Percentiles rank a stretch among this genome's conserved stretches.
phyloP scores from a whole-genome alignment of 2,113 vertebrate species.

The Lamprologus speciosus region DNA sequence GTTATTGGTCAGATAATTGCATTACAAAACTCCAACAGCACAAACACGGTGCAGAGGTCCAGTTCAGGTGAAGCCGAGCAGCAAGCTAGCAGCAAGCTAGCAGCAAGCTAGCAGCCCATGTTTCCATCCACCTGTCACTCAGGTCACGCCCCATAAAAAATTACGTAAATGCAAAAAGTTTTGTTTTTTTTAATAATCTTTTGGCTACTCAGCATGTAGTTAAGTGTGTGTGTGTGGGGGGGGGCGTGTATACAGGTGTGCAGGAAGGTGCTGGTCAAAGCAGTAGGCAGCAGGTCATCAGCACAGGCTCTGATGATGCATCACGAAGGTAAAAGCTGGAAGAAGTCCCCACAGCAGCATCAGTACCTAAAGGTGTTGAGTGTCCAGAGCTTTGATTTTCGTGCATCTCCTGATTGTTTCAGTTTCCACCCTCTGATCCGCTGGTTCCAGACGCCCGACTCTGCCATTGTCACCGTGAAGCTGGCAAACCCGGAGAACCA shows the following conservation, averaged over 20 bases:
- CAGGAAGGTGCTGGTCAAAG: neutral
- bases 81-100: neutral
- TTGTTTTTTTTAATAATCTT: neutral
- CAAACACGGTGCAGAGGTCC: neutral
- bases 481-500: conserved; percentile 57
- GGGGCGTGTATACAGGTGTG: neutral
- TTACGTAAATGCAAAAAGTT: neutral
- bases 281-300: neutral
- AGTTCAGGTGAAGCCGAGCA: neutral
- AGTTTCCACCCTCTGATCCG: conserved; percentile 65
- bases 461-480: conserved; percentile 47
- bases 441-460: conserved; percentile 60
- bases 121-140: neutral
- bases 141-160: neutral
- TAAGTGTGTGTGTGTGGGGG: neutral
- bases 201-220: neutral
- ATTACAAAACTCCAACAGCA: neutral
- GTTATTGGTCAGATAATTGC: rapidly evolving
- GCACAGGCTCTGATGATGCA: neutral
- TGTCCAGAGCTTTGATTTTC: neutral
- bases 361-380: neutral
- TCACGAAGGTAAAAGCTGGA: neutral
- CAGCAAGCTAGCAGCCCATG: neutral
- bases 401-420: neutral
- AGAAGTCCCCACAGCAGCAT: neutral